phyloP scores from a whole-genome alignment of 2,888 invertebrate genomes.

The Sminthurinus aureus region DNA sequence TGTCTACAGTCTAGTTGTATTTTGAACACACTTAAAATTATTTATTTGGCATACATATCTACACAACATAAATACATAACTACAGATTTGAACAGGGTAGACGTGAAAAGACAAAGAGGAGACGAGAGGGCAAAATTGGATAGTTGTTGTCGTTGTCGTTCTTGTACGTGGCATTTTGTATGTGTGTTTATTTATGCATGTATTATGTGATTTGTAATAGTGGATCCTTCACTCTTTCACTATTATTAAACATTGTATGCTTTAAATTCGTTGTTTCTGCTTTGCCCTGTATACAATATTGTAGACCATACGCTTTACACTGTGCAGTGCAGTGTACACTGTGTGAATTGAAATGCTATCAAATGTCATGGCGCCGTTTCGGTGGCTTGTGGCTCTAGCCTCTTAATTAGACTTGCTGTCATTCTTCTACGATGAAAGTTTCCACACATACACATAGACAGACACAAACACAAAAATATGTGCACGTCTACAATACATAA shows the following conservation, averaged over 20 bases:
- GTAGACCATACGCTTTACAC: too few relatives aligned
- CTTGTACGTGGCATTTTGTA: not conserved
- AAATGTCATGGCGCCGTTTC: constrained; percentile 43
- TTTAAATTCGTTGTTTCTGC: too few relatives aligned
- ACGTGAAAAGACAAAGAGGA: not conserved
- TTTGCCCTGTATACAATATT: too few relatives aligned
- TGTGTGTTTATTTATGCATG: too few relatives aligned
- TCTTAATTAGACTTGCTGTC: constrained; percentile 37
- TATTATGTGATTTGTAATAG: too few relatives aligned
- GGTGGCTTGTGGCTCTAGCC: constrained; percentile 22
- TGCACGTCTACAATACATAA: too few relatives aligned
- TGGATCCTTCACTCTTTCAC: too few relatives aligned
- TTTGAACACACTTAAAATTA: too few relatives aligned
- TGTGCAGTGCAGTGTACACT: too few relatives aligned
- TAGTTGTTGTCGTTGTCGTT: not conserved
- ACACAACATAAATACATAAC: too few relatives aligned
- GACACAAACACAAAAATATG: not conserved
- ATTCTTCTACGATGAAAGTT: constrained; percentile 12
- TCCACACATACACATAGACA: not conserved
- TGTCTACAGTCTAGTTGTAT: not conserved
- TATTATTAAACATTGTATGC: too few relatives aligned
- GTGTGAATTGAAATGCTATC: constrained; percentile 38
- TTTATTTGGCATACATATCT: not conserved
- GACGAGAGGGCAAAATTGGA: not conserved
- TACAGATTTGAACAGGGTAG: not conserved